A percentile compares a stretch with the other conserved stretches of the same genome.
phyloP scores from a whole-genome alignment of 2,888 invertebrate genomes.

The Sussaba pulchella region DNA sequence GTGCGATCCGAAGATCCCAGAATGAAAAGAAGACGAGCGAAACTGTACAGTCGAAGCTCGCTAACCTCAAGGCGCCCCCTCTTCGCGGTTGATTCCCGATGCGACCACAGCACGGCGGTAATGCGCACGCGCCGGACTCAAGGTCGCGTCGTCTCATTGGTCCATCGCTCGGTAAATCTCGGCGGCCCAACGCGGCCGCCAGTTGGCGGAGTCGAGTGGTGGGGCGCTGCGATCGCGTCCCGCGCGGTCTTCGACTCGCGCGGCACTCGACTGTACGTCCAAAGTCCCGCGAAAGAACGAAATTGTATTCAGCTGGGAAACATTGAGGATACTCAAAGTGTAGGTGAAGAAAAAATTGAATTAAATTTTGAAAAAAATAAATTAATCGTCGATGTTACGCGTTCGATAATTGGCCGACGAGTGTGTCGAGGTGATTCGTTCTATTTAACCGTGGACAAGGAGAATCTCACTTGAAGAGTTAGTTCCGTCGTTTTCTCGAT shows the following conservation, averaged over 20 bases:
- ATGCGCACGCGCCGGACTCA: too few species aligned
- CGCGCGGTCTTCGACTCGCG: neutral
- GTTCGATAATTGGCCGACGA: constrained; percentile 54
- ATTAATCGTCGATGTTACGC: constrained; percentile 22
- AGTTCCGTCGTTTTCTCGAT: constrained; percentile 13
- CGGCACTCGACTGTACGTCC: neutral
- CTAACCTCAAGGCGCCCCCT: neutral
- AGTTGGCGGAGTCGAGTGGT: too few species aligned
- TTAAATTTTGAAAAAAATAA: neutral
- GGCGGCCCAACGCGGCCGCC: too few species aligned
- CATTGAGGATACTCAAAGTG: too few species aligned
- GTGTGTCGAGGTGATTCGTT: constrained; percentile 31
- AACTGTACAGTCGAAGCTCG: constrained; percentile 26
- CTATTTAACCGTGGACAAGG: constrained; percentile 15
- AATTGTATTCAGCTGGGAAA: neutral
- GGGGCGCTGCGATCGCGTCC: too few species aligned
- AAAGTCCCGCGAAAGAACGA: too few species aligned
- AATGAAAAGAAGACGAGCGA: constrained; percentile 30
- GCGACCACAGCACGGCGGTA: neutral
- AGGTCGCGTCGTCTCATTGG: neutral
- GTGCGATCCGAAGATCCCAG: constrained; percentile 70
- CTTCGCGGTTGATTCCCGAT: neutral
- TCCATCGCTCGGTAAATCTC: neutral
- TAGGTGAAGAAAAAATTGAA: constrained; percentile 9
- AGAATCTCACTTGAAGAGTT: constrained; percentile 10